phyloP scores from a whole-genome alignment of 2,888 invertebrate species.

The Steinernema hermaphroditum region DNA sequence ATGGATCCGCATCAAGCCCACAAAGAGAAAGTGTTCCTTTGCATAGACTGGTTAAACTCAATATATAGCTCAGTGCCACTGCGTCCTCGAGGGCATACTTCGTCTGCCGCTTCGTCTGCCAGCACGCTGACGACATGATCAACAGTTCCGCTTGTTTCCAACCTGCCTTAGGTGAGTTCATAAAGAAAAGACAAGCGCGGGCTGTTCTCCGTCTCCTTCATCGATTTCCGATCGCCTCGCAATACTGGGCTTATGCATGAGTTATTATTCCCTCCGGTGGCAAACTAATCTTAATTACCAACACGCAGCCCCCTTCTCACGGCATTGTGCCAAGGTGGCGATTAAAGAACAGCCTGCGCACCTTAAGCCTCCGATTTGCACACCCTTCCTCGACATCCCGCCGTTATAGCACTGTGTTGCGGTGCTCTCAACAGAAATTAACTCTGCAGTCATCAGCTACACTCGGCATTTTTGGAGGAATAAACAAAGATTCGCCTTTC shows the following conservation, averaged over 20 bases:
- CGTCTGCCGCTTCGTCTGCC: conserved; percentile 3
- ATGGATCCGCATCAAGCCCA: not conserved
- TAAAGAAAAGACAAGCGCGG: not conserved
- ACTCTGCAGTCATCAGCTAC: not conserved
- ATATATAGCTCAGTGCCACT: conserved; percentile 3
- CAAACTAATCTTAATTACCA: conserved; percentile 16
- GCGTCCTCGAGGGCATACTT: conserved; percentile 16
- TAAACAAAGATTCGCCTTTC: conserved; percentile 3
- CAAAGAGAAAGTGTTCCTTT: not conserved
- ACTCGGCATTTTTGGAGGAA: not conserved
- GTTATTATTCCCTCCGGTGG: conserved; percentile 15
- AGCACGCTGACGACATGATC: not conserved
- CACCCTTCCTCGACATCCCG: not conserved
- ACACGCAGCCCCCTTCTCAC: not conserved
- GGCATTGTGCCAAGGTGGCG: not conserved
- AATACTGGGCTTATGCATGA: not conserved
- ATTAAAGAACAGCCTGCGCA: not conserved
- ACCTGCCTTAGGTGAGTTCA: not conserved
- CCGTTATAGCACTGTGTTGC: not conserved
- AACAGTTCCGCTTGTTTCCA: conserved; percentile 26
- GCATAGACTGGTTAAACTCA: not conserved
- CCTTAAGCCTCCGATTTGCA: not conserved
- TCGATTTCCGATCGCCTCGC: not conserved
- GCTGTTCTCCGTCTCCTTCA: conserved; percentile 3
- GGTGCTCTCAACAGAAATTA: no score